These are phyloP conservation scores for Amiota mariae DNA, from an alignment of 2,888 invertebrate species.

Conservation along the genomic window DNA sequence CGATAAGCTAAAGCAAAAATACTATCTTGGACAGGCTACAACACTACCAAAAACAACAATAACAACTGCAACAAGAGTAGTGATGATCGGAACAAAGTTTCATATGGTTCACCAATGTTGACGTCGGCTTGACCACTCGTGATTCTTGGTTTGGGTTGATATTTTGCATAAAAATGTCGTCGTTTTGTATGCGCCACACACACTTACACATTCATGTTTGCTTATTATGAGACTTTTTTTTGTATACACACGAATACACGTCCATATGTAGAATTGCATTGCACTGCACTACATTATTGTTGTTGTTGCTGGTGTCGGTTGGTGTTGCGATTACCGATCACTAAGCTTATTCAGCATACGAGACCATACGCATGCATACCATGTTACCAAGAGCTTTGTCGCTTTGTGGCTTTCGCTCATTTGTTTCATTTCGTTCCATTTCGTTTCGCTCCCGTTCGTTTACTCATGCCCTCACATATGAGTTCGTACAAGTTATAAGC, in stretches of 20 bases:
- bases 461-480: not conserved
- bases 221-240: slow-evolving; percentile 58
- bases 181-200: slow-evolving; percentile 36
- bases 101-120: not conserved
- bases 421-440: no score
- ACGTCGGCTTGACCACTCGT: not conserved
- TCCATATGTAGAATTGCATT: slow-evolving; percentile 36
- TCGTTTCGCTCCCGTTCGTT: not conserved
- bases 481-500: slow-evolving; percentile 21
- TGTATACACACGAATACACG: no score
- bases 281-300: slow-evolving; percentile 13
- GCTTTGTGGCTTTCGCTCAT: not conserved
- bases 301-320: slow-evolving; percentile 36
- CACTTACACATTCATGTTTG: slow-evolving; percentile 46
- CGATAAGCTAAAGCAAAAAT: slow-evolving; percentile 48
- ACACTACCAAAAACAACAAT: not conserved
- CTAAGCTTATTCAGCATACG: slow-evolving; percentile 25
- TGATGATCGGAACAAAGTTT: not conserved
- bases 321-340: slow-evolving; percentile 50
- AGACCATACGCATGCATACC: slow-evolving; percentile 36
- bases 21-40: no score
- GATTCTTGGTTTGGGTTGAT: not conserved
- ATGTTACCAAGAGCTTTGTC: not conserved
- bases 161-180: slow-evolving; percentile 66
- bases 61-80: not conserved